Percentiles rank a stretch among this genome's conserved stretches.
phyloP scores from a whole-genome alignment of 2,888 invertebrate species.

The Caenorhabditis doughertyi region DNA sequence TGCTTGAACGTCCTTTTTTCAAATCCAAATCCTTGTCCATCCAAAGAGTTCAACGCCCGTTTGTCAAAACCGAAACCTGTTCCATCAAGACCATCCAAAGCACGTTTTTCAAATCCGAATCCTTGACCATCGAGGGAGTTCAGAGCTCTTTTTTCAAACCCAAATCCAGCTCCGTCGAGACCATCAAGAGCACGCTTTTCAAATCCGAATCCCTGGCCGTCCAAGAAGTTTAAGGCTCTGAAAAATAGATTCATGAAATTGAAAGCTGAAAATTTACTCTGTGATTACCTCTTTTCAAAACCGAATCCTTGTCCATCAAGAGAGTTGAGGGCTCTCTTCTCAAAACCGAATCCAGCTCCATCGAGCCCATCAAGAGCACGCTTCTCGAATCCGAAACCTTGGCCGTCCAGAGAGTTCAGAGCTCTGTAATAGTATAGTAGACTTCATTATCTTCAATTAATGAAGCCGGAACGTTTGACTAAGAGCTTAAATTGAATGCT shows the following conservation, averaged over 20 bases:
- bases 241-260: not conserved
- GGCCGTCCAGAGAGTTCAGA: constrained; percentile 59
- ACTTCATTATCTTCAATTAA: not conserved
- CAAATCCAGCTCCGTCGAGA: constrained; percentile 70
- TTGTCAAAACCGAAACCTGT: constrained; percentile 68
- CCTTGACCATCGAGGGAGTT: constrained; percentile 67
- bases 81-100: constrained; percentile 63
- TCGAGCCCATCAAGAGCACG: constrained; percentile 65
- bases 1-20: constrained; percentile 61
- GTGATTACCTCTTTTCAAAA: constrained; percentile 60
- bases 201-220: constrained; percentile 45
- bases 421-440: too few species aligned
- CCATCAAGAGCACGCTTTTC: constrained; percentile 68
- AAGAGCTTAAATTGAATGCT: not conserved
- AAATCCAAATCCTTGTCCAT: constrained; percentile 66
- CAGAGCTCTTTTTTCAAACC: constrained; percentile 70
- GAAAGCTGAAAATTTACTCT: not conserved
- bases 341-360: constrained; percentile 69
- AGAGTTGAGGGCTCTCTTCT: constrained; percentile 69
- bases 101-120: constrained; percentile 67
- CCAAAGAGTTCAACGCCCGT: constrained; percentile 60
- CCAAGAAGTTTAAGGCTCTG: constrained; percentile 59
- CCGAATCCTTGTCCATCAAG: constrained; percentile 70
- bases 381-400: constrained; percentile 60
- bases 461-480: not conserved